These are phyloP conservation scores for Panagrolaimus sp. DNA, from an alignment of 1,140 invertebrate species.

Conservation along the genomic window DNA sequence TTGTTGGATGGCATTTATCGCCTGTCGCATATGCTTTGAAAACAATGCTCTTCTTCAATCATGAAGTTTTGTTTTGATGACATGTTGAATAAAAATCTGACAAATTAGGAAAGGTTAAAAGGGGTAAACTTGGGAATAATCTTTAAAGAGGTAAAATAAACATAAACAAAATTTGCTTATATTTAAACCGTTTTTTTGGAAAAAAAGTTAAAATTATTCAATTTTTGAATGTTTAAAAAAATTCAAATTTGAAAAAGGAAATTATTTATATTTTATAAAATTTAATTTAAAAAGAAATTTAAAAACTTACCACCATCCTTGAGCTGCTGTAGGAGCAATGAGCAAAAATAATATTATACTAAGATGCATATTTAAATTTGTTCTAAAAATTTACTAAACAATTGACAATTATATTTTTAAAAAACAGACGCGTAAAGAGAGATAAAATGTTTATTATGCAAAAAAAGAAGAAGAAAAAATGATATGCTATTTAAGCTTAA, in stretches of 20 bases:
- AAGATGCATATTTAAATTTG: background rate
- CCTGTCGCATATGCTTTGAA: no score
- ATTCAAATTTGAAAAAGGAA: background rate
- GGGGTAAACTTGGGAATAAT: background rate
- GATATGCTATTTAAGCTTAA: no score
- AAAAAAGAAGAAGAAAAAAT: no score
- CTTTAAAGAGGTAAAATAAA: background rate
- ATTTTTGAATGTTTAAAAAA: background rate
- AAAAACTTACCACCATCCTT: slow-evolving; percentile 16
- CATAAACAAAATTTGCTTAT: no score
- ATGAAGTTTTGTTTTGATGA: background rate
- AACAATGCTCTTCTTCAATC: no score
- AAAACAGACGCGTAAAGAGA: no score
- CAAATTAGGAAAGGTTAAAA: background rate
- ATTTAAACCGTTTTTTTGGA: no score
- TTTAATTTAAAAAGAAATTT: background rate
- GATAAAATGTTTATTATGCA: no score
- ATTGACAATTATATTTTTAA: no score
- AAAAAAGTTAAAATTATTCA: no score
- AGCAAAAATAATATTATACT: background rate
- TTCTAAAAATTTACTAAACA: background rate
- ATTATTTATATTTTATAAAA: background rate
- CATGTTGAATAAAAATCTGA: background rate
- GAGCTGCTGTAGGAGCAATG: background rate
- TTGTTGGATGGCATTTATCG: no score